Evolutionary conservation across 1,140 invertebrate species (phyloP).

Genomic region (Listronotus bonariensis): DNA sequence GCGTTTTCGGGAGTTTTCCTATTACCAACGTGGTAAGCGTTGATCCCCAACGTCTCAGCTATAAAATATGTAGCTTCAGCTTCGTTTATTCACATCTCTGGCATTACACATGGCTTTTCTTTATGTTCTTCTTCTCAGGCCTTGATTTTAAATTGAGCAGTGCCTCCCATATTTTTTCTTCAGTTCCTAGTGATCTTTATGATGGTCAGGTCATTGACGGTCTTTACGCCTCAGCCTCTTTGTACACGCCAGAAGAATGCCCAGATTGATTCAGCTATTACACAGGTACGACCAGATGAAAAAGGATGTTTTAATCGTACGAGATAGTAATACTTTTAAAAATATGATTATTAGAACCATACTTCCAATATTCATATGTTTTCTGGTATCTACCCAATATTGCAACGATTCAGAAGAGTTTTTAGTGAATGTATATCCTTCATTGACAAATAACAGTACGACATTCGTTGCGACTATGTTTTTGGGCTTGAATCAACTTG

Average conservation of each 20-base stretch:
- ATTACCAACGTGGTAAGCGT: slow-evolving; percentile 23
- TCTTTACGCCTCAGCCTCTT: slow-evolving; percentile 3
- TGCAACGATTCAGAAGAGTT: no score
- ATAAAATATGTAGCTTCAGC: slow-evolving; percentile 20
- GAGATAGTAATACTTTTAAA: background rate
- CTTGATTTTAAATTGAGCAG: no score
- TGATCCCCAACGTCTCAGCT: slow-evolving; percentile 21
- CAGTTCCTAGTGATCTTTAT: slow-evolving; percentile 12
- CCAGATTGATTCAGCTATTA: slow-evolving; percentile 11
- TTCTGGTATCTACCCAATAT: no score
- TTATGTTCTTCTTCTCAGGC: no score
- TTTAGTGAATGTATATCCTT: background rate
- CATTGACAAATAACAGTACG: background rate
- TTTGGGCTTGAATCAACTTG: slow-evolving; percentile 28
- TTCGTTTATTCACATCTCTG: slow-evolving; percentile 14
- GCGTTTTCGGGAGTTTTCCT: slow-evolving; percentile 33
- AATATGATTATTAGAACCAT: background rate
- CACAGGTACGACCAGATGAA: background rate
- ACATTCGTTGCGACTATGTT: slow-evolving; percentile 3
- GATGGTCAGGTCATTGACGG: slow-evolving; percentile 1
- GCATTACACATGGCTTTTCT: background rate
- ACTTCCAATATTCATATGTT: background rate
- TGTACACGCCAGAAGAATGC: slow-evolving; percentile 7
- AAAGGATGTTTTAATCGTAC: background rate
- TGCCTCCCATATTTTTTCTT: background rate